phyloP scores from a whole-genome alignment of 2,113 vertebrate species.

The Progne subis region DNA sequence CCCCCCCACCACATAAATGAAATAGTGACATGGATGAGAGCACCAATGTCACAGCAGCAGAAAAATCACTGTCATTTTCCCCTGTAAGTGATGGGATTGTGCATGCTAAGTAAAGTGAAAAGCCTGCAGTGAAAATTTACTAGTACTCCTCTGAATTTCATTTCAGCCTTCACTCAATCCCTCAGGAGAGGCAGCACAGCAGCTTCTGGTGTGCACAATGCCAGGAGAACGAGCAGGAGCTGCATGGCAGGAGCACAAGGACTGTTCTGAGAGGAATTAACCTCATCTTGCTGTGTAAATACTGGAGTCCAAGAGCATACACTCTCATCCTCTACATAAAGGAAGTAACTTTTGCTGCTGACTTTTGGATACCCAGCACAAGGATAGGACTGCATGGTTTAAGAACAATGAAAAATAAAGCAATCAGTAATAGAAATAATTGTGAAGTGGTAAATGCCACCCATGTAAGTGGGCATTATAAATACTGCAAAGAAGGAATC shows the following conservation, averaged over 20 bases:
- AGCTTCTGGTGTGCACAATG: neutral
- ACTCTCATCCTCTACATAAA: neutral
- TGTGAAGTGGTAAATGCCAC: neutral
- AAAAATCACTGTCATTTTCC: neutral
- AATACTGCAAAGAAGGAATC: neutral
- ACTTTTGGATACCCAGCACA: neutral
- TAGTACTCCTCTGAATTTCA: neutral
- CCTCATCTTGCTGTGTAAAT: neutral
- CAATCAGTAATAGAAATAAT: neutral
- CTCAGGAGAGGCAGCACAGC: neutral
- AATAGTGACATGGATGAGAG: neutral
- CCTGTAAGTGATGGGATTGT: neutral
- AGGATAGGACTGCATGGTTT: neutral
- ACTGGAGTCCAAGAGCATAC: neutral
- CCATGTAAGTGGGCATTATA: neutral
- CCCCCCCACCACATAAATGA: neutral
- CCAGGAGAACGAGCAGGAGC: neutral
- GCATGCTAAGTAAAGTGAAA: neutral
- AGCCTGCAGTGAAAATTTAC: neutral
- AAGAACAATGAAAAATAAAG: neutral
- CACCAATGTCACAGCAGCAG: neutral
- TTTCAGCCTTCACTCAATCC: neutral
- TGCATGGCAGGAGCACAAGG: neutral
- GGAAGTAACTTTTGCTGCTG: neutral
- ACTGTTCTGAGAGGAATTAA: neutral